Base-by-base conservation (phyloP, 64 coral and sea anemone genomes). In the Porites australiensis region DNA sequence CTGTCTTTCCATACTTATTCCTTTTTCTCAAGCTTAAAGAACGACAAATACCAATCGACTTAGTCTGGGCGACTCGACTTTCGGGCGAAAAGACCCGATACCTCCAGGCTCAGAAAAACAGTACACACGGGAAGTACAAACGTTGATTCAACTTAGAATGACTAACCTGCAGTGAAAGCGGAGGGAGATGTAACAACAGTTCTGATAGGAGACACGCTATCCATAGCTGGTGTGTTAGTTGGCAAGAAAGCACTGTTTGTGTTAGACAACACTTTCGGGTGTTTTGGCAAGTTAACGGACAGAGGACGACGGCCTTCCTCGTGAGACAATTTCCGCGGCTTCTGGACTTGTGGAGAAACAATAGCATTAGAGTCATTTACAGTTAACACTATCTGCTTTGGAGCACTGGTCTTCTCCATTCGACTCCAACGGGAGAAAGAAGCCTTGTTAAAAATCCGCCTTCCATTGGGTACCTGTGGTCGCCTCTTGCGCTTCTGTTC, bases 401-500 rank as follows among this genome's bases (percentile, higher is more conserved):
- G 81, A 46, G 5, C 9, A 47, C 23, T 84, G 46, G 62, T 9
- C 47, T 50, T 88, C 14, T 88, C 88, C 95, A 98, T 94, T 66
- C 87, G 86, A 78, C 95, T 98, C 95, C 92, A 94, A 6, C 95
- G 92, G 6, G 77, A 76, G 70, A 98, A 98, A 11, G 95, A 94
- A 15, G 77, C 78, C 64, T 93, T 94, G 55, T 75, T 83, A 16
- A 98, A 98, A n/a, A 61, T 59, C 14, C 48, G 48, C 45, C 74
- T 91, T n/a, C 84, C 87, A 52, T 63, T 13, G 19, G 81, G 6
- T 69, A 88, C 47, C 15, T 83, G 75, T 18, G 87, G 89, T 66
- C 96, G 86, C 37, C 87, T 87, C 60, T 98, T 98, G 53, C 91
- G 90, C 64, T 98, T 98, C 67, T 93, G 96, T 75, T 98, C 94